Base-by-base conservation (phyloP, 2,113 vertebrate species). In the Engraulis encrasicolus region DNA sequence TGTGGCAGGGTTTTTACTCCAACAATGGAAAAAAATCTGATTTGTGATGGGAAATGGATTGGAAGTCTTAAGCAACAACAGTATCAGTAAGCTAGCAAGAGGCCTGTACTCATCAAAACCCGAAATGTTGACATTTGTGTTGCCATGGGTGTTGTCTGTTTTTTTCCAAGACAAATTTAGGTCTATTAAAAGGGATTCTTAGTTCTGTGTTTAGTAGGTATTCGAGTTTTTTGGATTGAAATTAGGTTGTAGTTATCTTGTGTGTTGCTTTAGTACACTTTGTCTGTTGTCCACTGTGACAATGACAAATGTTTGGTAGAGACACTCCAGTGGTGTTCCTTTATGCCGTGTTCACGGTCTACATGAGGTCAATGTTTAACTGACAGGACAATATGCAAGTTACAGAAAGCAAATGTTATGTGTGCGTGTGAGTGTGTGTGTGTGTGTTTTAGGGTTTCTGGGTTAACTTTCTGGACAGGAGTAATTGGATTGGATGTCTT, bases 341-440 rank as follows among this genome's bases (percentile, higher is more conserved):
- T 58, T 58, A 2, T 58, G 3, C 20, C 6, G 54, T 58, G n/a
- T 58, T 58, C 19, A 23, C 54, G 20, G 54, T 58, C 54, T 58
- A n/a, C 6, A 6, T 6, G 20, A n/a, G 54, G 54, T 83, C 81
- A 83, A 83, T 83, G 14, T 20, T 83, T 83, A 81, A 83, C 78
- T 50, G 15, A 19, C 23, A 58, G 48, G 0, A 2, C 31, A 40
- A 66, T 66, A 23, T 11, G 14, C 23, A 66, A n/a, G 27, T 27
- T 27, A 66, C 14, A 31, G 7, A 66, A 66, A 11, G 9, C 40
- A 45, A 45, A 45, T 45, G 40, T n/a, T n/a, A 50, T 50, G 17
- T 31, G 11, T 12, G 11, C 52, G 74, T 78, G 79, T 81, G 14
- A 2, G 1, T 50, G 23, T 34, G 3, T 12, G 23, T 80, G 9